phyloP scores from a whole-genome alignment of 2,888 invertebrate species.

The Tortricodes alternella region DNA sequence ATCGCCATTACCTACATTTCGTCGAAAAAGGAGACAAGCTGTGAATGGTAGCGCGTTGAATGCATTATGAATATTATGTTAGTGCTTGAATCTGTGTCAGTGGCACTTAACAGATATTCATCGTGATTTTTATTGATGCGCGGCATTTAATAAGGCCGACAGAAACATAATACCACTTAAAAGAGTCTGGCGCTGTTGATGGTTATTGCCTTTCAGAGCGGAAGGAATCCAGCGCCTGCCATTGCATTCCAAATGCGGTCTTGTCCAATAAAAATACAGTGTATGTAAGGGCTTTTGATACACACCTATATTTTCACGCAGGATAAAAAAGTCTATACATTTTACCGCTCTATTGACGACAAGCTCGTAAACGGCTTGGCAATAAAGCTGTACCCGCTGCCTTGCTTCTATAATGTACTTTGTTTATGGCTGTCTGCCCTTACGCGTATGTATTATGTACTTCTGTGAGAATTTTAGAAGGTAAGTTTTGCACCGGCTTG shows the following conservation, averaged over 20 bases:
- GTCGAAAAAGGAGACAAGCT: constrained; percentile 58
- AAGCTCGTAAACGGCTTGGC: constrained; percentile 10
- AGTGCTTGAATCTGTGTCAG: constrained; percentile 62
- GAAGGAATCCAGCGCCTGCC: constrained; percentile 47
- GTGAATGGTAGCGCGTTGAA: constrained; percentile 58
- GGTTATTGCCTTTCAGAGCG: constrained; percentile 35
- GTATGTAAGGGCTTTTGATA: neutral
- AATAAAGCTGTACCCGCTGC: constrained; percentile 14
- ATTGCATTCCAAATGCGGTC: neutral
- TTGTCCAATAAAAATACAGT: neutral
- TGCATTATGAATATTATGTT: constrained; percentile 67
- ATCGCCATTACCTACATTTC: constrained; percentile 66
- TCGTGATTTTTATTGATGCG: constrained; percentile 57
- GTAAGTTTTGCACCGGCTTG: neutral
- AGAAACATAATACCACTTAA: constrained; percentile 43
- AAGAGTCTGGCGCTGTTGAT: constrained; percentile 40
- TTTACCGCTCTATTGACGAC: constrained; percentile 16
- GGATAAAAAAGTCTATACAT: constrained; percentile 10
- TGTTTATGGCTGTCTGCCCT: constrained; percentile 1
- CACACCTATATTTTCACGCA: neutral
- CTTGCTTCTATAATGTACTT: constrained; percentile 4
- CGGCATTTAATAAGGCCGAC: constrained; percentile 51
- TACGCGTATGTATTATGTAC: neutral
- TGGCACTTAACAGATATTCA: constrained; percentile 58
- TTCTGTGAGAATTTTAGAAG: constrained; percentile 5